These are phyloP conservation scores for Lamprotornis superbus DNA, from an alignment of 2,113 vertebrate genomes.

Conservation along the genomic window DNA sequence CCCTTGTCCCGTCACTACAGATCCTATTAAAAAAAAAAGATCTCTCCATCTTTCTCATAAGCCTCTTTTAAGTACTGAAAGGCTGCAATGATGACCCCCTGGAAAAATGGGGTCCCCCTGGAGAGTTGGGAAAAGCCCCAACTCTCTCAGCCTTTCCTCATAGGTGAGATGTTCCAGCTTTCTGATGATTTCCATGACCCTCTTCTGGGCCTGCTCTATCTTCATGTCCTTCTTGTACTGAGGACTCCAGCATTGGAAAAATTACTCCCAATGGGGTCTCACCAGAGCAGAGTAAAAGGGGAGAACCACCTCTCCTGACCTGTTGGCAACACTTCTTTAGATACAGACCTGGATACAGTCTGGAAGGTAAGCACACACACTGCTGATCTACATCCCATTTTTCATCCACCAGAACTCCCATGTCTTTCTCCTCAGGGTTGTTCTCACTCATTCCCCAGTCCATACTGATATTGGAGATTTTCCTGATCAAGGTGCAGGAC, in stretches of 20 bases:
- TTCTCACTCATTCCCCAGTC: neutral
- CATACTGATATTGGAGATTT: neutral
- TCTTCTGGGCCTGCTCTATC: neutral
- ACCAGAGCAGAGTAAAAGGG: neutral
- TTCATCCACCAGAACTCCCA: neutral
- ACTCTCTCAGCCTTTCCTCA: neutral
- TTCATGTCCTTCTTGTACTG: neutral
- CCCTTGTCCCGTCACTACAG: neutral
- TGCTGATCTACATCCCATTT: neutral
- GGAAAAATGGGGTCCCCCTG: neutral
- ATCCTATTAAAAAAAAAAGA: neutral
- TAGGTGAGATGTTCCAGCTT: neutral
- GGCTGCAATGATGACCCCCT: neutral
- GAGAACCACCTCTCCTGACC: neutral
- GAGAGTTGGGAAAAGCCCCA: neutral
- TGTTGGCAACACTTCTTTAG: neutral
- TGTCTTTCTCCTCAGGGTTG: neutral
- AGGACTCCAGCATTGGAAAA: accelerated
- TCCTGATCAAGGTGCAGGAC: neutral
- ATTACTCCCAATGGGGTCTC: neutral
- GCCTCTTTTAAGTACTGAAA: neutral
- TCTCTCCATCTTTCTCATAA: neutral
- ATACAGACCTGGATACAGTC: neutral
- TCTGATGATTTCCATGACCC: neutral
- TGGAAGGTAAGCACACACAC: neutral